Percentiles rank a stretch among this genome's conserved stretches.
Evolutionary conservation across 2,797 vertebrate species (phyloP).

Genomic region (Danio albolineatus): DNA sequence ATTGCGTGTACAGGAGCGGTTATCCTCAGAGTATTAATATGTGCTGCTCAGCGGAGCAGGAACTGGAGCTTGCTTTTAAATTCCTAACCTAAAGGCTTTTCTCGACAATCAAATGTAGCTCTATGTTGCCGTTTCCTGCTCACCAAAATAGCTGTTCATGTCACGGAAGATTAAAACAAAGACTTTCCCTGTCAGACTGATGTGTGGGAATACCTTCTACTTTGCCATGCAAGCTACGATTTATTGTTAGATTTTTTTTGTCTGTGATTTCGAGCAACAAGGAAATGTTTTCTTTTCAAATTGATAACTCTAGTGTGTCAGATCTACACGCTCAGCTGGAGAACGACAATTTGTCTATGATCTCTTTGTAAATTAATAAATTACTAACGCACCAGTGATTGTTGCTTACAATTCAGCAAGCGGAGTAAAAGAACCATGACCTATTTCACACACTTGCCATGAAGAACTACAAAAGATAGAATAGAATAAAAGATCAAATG

Average conservation of each 20-base stretch:
- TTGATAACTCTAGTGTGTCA: neutral
- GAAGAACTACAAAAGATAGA: neutral
- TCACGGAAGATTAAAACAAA: conserved; percentile 12
- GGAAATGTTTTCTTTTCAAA: conserved; percentile 1
- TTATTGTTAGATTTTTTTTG: neutral
- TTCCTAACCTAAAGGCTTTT: neutral
- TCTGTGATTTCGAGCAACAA: neutral
- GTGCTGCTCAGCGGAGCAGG: neutral
- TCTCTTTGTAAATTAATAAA: neutral
- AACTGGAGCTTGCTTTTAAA: neutral
- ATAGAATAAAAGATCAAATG: conserved; percentile 1
- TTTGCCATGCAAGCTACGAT: neutral
- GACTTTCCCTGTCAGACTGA: neutral
- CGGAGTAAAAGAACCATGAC: neutral
- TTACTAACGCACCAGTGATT: neutral
- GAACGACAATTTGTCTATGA: neutral
- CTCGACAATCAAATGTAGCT: neutral
- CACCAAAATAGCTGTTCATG: neutral
- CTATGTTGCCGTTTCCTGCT: neutral
- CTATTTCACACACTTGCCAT: neutral
- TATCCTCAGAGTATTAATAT: neutral
- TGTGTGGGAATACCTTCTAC: neutral
- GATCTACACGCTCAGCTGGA: neutral
- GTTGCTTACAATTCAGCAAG: neutral
- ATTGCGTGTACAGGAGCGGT: neutral